Conservation (phyloP, 2,113 vertebrate species). For the Mesembrinibis cayennensis region DNA sequence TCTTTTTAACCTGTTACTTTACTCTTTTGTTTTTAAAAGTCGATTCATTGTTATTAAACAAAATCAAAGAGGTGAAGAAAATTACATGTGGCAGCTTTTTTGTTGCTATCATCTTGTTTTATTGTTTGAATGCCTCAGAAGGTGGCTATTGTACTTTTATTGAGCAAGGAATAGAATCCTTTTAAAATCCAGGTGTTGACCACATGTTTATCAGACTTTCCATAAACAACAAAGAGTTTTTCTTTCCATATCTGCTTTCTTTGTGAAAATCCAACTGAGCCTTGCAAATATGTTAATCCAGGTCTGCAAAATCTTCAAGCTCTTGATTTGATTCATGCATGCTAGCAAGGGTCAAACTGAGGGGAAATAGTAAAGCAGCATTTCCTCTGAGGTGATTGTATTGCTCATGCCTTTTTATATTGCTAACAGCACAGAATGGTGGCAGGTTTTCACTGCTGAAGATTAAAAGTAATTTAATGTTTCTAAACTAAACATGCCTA, state of each 20-base stretch:
- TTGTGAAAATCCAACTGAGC: conserved; percentile 49
- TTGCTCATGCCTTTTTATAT: not conserved
- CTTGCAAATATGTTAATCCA: conserved; percentile 61
- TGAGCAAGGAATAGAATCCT: conserved; percentile 52
- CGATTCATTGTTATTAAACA: conserved; percentile 12
- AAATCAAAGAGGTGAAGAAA: conserved; percentile 63
- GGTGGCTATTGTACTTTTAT: conserved; percentile 61
- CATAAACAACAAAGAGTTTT: conserved; percentile 60
- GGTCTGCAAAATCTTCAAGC: conserved; percentile 60
- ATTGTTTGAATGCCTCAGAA: conserved; percentile 71
- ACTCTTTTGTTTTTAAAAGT: conserved; percentile 48
- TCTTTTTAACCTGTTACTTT: conserved; percentile 54
- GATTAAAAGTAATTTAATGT: conserved; percentile 15
- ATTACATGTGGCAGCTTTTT: conserved; percentile 59
- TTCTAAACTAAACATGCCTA: conserved; percentile 3
- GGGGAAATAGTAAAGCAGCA: conserved; percentile 35
- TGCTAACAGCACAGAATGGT: not conserved
- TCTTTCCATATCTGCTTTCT: conserved; percentile 57
- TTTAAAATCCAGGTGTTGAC: conserved; percentile 72
- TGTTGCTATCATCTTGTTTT: conserved; percentile 62
- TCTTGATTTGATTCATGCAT: conserved; percentile 54
- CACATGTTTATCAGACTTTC: conserved; percentile 69
- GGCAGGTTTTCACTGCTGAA: not conserved
- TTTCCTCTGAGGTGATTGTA: conserved; percentile 35
- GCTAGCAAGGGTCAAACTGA: conserved; percentile 44